Base-by-base conservation (phyloP, 2,888 invertebrate genomes). In the Lithophane socia region DNA sequence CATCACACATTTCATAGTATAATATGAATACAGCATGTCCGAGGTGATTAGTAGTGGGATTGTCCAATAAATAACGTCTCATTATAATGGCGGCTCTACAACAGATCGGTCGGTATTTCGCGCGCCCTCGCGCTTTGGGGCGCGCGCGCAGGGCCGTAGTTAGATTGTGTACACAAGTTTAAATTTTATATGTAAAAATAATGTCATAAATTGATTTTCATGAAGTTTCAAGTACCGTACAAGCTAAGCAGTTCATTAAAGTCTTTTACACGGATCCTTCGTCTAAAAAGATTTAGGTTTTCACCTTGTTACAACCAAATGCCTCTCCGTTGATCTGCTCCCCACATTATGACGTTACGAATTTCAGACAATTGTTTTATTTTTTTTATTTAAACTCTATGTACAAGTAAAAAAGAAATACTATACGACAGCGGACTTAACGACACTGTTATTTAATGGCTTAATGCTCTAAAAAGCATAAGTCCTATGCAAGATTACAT, bases 41-140 rank as follows among this genome's bases (percentile, higher is more conserved):
- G 79, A 81, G 82, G 91, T 93, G 94, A 94, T 95, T 95, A 94
- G 94, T 94, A 91, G 90, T 87, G 89, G 92, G 91, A 91, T 92
- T 92, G 94, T 93, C 92, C 93, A 94, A 95, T 96, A 96, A 96
- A 95, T 95, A 95, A 95, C 93, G 92, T 92, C 95, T 95, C 94
- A 95, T 96, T 96, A 96, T 93, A 93, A 94, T 93, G 91, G 93
- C 91, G 89, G 91, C 91, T 90, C 85, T 90, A 65, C 90, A 87
- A 91, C 90, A 90, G 93, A 93, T 93, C 92, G 92, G 88, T 89
- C 91, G 92, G 93, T 93, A 93, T 93, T 94, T 95, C 94, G 94
- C 94, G 94, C 94, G 93, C 91, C 90, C 88, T 89, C 81, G 82
- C 73, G 79, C 76, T 75, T 81, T 82, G 83, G 87, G 86, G 86